These are phyloP conservation scores for Nomia melanderi DNA, from an alignment of 1,140 invertebrate species.

Conservation along the genomic window DNA sequence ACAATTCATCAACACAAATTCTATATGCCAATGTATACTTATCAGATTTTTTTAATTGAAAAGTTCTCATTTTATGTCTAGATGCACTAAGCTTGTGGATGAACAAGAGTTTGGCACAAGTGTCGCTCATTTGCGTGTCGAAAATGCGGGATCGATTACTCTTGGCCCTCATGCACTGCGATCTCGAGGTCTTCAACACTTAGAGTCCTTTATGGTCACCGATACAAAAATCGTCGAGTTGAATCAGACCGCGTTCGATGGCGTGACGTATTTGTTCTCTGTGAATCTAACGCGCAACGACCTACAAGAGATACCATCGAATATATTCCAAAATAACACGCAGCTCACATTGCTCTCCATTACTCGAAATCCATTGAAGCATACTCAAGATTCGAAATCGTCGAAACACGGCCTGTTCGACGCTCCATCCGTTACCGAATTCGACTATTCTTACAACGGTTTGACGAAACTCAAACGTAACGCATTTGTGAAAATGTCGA, in stretches of 20 bases:
- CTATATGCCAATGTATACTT: no score
- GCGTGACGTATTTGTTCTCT: constrained; percentile 84
- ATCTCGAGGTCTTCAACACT: constrained; percentile 70
- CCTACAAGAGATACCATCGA: constrained; percentile 83
- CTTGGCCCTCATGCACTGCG: constrained; percentile 73
- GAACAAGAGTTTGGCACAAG: constrained; percentile 71
- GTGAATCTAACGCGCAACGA: constrained; percentile 86
- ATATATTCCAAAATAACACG: constrained; percentile 85
- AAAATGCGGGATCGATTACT: constrained; percentile 68
- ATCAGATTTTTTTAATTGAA: no score
- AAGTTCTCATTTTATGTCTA: constrained; percentile 29
- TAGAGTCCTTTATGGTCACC: constrained; percentile 76
- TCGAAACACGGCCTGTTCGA: constrained; percentile 82
- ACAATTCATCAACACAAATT: no score
- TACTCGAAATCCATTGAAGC: constrained; percentile 85
- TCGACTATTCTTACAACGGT: constrained; percentile 85
- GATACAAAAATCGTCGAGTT: constrained; percentile 75
- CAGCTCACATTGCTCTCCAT: constrained; percentile 85
- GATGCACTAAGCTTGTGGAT: constrained; percentile 74
- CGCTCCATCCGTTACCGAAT: constrained; percentile 84
- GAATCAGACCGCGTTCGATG: constrained; percentile 84
- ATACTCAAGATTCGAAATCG: constrained; percentile 72
- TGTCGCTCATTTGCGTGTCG: constrained; percentile 73
- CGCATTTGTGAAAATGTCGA: constrained; percentile 83
- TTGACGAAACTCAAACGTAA: constrained; percentile 82